Conservation (phyloP, 2,113 vertebrate genomes). For the Uria aalge region DNA sequence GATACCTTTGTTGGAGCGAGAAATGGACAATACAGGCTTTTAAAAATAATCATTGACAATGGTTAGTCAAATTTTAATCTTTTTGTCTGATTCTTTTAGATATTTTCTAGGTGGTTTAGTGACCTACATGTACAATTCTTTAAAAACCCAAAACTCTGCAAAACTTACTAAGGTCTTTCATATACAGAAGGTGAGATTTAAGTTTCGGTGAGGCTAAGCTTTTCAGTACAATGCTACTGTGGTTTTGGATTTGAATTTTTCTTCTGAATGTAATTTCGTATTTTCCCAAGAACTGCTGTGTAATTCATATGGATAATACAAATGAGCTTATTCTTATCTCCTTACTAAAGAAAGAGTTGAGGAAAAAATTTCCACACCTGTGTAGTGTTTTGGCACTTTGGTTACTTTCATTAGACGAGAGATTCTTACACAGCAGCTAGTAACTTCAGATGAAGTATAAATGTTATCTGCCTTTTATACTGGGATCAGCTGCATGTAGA, state of each 20-base stretch:
- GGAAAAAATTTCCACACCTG: neutral
- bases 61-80: constrained; percentile 78
- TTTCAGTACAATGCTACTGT: neutral
- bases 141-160: neutral
- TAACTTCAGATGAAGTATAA: neutral
- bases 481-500: neutral
- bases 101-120: neutral
- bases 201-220: neutral
- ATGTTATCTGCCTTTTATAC: neutral
- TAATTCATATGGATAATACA: neutral
- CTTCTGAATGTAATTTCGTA: neutral
- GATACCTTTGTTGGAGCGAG: constrained; percentile 89
- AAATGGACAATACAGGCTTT: constrained; percentile 87
- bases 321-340: neutral
- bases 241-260: neutral
- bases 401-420: neutral
- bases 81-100: neutral
- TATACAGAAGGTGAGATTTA: neutral
- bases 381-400: neutral
- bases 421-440: neutral
- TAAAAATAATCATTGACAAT: constrained; percentile 92
- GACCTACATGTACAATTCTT: neutral
- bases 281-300: neutral
- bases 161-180: neutral
- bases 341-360: neutral